Conservation (phyloP, 2,797 vertebrate genomes). For the Vespertilio murinus region DNA sequence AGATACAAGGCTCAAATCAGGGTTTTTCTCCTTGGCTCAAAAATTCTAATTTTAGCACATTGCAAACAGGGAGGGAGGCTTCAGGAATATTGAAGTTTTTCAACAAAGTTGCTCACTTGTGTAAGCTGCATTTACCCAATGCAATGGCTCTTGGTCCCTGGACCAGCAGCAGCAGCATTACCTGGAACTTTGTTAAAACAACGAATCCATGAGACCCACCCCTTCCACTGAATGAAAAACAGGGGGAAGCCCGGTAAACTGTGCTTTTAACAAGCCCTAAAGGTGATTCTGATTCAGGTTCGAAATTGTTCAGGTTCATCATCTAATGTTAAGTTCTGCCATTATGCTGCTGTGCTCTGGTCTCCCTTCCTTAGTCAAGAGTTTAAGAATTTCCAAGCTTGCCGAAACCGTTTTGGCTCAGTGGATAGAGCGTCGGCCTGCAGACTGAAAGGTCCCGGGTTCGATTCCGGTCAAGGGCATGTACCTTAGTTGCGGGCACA, state of each 20-base stretch:
- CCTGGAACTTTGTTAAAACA: neutral
- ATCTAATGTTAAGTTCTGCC: neutral
- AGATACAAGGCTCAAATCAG: neutral
- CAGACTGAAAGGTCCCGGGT: no score
- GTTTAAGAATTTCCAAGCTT: constrained; percentile 1
- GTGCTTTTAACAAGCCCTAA: constrained; percentile 4
- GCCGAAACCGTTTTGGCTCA: no score
- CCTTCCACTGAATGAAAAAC: constrained; percentile 12
- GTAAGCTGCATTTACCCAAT: neutral
- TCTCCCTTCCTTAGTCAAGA: constrained; percentile 16
- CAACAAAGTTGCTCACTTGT: neutral
- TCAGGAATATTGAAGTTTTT: neutral
- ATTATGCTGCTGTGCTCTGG: neutral
- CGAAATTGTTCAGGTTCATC: neutral
- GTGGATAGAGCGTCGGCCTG: no score
- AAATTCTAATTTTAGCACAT: neutral
- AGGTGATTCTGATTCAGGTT: neutral
- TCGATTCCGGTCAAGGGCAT: no score
- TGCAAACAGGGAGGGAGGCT: neutral
- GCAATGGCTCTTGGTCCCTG: neutral
- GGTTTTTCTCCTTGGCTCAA: neutral
- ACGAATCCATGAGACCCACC: neutral
- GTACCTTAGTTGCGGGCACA: no score
- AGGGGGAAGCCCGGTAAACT: neutral
- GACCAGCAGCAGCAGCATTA: neutral